Evolutionary conservation across 1,140 invertebrate species (phyloP).

Genomic region (Bombus affinis): DNA sequence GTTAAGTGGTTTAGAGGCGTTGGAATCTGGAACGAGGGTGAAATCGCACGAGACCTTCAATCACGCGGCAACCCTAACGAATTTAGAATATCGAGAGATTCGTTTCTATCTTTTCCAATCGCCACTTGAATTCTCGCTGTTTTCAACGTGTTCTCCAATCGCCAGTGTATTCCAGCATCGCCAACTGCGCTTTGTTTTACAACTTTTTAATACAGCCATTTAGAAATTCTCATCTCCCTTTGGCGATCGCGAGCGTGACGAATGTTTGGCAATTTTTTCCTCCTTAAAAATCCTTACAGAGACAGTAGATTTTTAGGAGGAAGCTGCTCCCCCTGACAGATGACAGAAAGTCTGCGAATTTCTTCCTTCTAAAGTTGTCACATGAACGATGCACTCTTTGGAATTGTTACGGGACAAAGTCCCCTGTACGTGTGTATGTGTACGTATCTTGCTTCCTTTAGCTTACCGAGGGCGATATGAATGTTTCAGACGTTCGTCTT

Average conservation of each 20-base stretch:
- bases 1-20: conserved; percentile 22
- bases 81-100: background rate
- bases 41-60: conserved; percentile 8
- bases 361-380: background rate
- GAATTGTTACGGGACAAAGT: background rate
- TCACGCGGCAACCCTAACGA: background rate
- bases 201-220: no score
- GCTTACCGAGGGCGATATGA: background rate
- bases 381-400: background rate
- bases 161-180: accelerated
- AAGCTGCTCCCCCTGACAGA: background rate
- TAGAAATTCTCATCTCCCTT: background rate
- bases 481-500: background rate
- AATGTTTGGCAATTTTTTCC: background rate
- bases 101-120: background rate
- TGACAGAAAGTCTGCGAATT: background rate
- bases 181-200: no score
- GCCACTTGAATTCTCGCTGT: background rate
- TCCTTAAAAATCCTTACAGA: background rate
- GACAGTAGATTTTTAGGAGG: background rate
- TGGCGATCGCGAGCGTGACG: background rate
- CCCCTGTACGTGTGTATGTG: no score
- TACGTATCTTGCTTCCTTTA: background rate
- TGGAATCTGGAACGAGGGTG: conserved; percentile 17
- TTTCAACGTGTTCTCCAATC: background rate